Percentiles rank a stretch among this genome's conserved stretches.
Conservation (phyloP, 2,888 invertebrate genomes). For the Sphaeridia pumilis region DNA sequence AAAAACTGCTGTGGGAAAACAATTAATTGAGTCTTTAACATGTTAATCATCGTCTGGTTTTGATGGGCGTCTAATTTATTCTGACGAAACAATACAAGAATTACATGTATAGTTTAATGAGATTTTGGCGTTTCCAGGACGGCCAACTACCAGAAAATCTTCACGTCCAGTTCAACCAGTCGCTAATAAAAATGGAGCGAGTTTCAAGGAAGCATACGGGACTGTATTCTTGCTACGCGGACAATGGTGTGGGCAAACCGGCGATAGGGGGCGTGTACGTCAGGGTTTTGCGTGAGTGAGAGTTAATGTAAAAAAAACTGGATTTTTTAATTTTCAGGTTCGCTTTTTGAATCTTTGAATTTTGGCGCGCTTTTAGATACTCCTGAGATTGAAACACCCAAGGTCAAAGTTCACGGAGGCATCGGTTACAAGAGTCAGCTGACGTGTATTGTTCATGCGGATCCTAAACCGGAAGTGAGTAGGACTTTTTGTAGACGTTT, state of each 20-base stretch:
- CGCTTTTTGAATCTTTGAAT: not conserved
- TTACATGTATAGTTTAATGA: constrained; percentile 5
- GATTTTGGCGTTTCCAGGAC: constrained; percentile 27
- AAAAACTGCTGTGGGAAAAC: too few relatives aligned
- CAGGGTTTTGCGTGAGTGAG: constrained; percentile 56
- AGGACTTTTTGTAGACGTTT: not conserved
- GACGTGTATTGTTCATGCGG: constrained; percentile 55
- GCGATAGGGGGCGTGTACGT: constrained; percentile 55
- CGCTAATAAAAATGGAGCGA: constrained; percentile 23
- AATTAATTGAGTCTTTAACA: too few relatives aligned
- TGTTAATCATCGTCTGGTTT: too few relatives aligned
- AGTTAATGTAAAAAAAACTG: not conserved
- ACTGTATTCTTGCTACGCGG: constrained; percentile 53
- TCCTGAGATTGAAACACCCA: constrained; percentile 55
- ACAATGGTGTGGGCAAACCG: constrained; percentile 63
- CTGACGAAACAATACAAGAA: not conserved
- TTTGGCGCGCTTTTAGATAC: constrained; percentile 49
- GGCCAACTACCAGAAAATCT: constrained; percentile 25
- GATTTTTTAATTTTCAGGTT: too few relatives aligned
- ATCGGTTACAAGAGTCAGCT: constrained; percentile 57
- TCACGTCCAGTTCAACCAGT: constrained; percentile 21
- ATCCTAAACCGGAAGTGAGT: constrained; percentile 55
- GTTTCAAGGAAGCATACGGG: constrained; percentile 24
- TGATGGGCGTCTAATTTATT: too few relatives aligned
- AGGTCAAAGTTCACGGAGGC: constrained; percentile 62